These are phyloP conservation scores for Dufourea novaeangliae DNA, from an alignment of 1,140 invertebrate genomes.

Conservation along the genomic window DNA sequence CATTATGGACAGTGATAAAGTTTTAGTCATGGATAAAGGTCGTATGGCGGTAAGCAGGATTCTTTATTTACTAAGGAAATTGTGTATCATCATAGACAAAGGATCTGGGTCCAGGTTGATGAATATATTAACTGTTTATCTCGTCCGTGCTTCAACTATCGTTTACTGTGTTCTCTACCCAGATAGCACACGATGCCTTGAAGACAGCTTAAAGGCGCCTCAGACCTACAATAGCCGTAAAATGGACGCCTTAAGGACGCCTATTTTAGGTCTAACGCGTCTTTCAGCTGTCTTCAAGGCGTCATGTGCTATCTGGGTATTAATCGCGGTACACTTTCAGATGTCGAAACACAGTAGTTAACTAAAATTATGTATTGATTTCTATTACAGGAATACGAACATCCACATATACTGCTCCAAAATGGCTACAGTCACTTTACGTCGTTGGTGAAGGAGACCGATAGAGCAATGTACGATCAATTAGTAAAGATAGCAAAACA, in stretches of 20 bases:
- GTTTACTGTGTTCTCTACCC: neutral
- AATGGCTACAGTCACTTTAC: conserved; percentile 82
- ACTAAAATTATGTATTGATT: conserved; percentile 16
- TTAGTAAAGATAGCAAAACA: conserved; percentile 75
- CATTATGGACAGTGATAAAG: conserved; percentile 83
- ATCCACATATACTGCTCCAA: conserved; percentile 83
- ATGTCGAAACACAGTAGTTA: no score
- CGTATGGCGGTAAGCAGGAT: conserved; percentile 75
- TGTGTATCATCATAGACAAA: neutral
- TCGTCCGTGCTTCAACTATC: no score
- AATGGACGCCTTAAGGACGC: no score
- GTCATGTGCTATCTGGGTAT: no score
- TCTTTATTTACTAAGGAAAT: neutral
- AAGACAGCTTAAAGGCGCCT: no score
- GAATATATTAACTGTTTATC: no score
- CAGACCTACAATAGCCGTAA: no score
- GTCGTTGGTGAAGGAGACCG: conserved; percentile 86
- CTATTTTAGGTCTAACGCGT: no score
- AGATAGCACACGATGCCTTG: no score
- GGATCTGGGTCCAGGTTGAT: no score
- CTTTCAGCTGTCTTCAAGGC: no score
- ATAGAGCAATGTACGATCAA: conserved; percentile 81
- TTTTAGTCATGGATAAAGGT: conserved; percentile 85
- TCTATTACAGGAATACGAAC: conserved; percentile 84
- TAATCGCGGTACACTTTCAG: no score